Base-by-base conservation (phyloP, 2,113 vertebrate genomes). In the Carollia perspicillata region DNA sequence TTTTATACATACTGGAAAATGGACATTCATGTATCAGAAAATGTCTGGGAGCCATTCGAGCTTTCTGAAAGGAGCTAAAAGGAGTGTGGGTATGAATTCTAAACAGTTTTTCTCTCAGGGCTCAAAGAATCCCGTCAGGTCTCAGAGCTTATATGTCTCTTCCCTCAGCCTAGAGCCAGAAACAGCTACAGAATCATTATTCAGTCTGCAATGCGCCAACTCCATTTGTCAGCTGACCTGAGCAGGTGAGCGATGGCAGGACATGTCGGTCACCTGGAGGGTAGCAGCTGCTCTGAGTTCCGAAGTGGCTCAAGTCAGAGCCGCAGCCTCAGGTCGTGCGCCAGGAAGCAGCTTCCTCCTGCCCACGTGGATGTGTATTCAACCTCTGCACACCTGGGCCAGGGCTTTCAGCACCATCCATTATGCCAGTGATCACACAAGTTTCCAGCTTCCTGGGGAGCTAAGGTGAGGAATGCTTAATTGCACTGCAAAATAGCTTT, bases 381-480 rank as follows among this genome's bases (percentile, higher is more conserved):
- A 89, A 83, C 65, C 63, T 66, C 42, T 40, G 6, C 78, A 89
- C 94, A 93, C 93, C 93, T 93, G 89, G 85, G 47, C 89, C 89
- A 58, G 83, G 83, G 74, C 74, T 80, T 33, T 75, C 78, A 79
- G 68, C 58, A 65, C 77, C 93, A 96, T 89, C 86, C 95, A 89
- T 97, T 90, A 94, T 42, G 85, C 60, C 33, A 42, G 22, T 28
- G 89, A 95, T 94, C 84, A 83, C 55, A 69, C 47, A 33, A 33
- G 78, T 71, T 85, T 95, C 96, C 85, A 95, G 77, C 63, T 94
- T 96, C 81, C 94, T 83, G 49, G 94, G 81, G 89, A 94, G 85
- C 72, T 63, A 91, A 94, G 95, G 89, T 96, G 92, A 94, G 37
- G 74, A 79, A 95, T 80, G 93, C 92, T 93, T 97, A 95, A 97